Evolutionary conservation across 2,113 vertebrate genomes (phyloP), one percentile per base, ranked within the genome.

Genomic region (Sinocyclocheilus rhinocerous): DNA sequence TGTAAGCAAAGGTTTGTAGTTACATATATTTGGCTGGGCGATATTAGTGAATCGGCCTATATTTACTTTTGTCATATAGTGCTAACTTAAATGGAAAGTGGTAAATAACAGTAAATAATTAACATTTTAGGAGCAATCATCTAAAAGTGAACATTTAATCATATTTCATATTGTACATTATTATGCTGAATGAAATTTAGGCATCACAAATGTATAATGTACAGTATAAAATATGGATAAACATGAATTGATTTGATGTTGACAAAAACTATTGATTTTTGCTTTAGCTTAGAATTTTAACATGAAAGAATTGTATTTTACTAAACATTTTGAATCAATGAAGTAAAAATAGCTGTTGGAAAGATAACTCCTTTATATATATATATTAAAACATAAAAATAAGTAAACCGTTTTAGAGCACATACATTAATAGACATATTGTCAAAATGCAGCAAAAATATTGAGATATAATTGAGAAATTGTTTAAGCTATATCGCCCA

Each of bases 401-500:
- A 22, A 22, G 10, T 26, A 26, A 67, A 15, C 65, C 15, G 8
- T 18, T 33, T 33, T 6, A 69, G 24, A 69, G 2, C 9, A 22
- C 9, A 72, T 36, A 10, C 69, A 42, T 72, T 11, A 22, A 72
- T 22, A 39, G 8, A 20, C 9, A 0, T 72, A 0, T 72, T 7
- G 36, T 42, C 4, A 33, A 75, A 39, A 48, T 12, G 11, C 10
- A 48, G 3, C 45, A 11, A 45, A 45, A 45, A 70, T 70, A 36
- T 20, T 72, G 36, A 42, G 36, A 42, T 42, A 22, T 73, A 42
- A 42, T 42, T 72, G 33, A 72, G 33, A 39, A 72, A 5, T 22
- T 42, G 42, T 52, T 50, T 26, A 24, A n/a, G 13, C 15, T 78
- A 45, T 70, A 83, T 52, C 82, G 33, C 69, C 67, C 82, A 84